Evolutionary conservation across 2,113 vertebrate genomes (phyloP).

Genomic region (Enhydra lutris): DNA sequence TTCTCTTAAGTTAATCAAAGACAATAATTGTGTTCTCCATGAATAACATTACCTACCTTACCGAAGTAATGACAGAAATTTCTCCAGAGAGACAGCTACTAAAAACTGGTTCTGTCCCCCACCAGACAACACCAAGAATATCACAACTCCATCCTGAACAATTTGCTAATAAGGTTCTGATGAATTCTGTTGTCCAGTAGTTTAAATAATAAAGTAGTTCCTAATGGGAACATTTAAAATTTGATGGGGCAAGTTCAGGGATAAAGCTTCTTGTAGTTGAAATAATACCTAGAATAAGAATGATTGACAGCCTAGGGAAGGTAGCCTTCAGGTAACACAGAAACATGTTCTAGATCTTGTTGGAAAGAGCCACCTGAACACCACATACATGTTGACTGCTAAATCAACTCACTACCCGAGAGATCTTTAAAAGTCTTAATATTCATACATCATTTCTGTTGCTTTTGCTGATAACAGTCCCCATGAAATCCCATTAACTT

Average conservation of each 20-base stretch:
- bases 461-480: neutral
- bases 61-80: neutral
- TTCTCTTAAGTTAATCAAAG: neutral
- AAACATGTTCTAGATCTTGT: neutral
- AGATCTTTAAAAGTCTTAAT: neutral
- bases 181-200: neutral
- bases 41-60: neutral
- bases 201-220: neutral
- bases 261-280: neutral
- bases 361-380: neutral
- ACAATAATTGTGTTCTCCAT: neutral
- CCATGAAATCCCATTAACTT: neutral
- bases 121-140: neutral
- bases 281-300: neutral
- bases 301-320: neutral
- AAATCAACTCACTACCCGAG: neutral
- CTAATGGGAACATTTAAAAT: neutral
- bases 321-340: neutral
- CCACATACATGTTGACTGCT: neutral
- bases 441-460: neutral
- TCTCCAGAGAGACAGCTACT: neutral
- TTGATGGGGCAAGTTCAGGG: neutral
- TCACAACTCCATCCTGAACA: neutral
- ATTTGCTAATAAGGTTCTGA: neutral
- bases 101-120: neutral